Conservation (phyloP, 2,797 vertebrate species). For the Geotrypetes seraphini region DNA sequence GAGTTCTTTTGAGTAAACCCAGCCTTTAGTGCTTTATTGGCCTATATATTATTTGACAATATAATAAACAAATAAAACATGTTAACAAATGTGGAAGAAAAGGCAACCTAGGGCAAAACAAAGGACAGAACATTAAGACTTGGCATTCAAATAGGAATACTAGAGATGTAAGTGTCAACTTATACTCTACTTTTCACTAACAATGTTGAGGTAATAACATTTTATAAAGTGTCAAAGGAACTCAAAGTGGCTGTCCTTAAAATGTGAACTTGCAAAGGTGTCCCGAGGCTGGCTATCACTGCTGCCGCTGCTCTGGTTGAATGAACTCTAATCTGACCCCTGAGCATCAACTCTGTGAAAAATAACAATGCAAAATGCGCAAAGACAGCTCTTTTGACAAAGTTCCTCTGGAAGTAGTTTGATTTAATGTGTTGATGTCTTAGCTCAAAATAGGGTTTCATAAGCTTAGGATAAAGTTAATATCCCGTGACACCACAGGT, state of each 20-base stretch:
- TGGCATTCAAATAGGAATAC: too few relatives aligned
- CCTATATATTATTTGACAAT: too few relatives aligned
- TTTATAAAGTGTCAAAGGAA: conserved; percentile 20
- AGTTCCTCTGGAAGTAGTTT: conserved; percentile 1
- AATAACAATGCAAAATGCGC: conserved; percentile 6
- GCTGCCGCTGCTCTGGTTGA: conserved; percentile 7
- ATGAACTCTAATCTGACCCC: conserved; percentile 16
- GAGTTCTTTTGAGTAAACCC: too few relatives aligned
- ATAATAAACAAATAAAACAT: too few relatives aligned
- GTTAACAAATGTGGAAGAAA: too few relatives aligned
- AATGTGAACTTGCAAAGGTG: conserved; percentile 12
- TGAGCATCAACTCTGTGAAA: conserved; percentile 10
- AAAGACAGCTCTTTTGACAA: conserved; percentile 7
- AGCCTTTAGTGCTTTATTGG: too few relatives aligned
- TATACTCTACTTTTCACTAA: neutral
- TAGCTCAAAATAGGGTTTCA: neutral
- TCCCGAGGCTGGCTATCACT: neutral
- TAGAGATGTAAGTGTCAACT: too few relatives aligned
- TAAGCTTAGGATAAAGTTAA: conserved; percentile 9
- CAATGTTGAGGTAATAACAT: neutral
- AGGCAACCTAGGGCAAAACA: too few relatives aligned
- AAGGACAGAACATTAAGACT: too few relatives aligned
- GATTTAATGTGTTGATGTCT: neutral
- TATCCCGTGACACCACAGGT: neutral
- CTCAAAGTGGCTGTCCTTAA: conserved; percentile 3